Conservation (phyloP, 1,140 invertebrate genomes). For the Pachypeltis micranthus region DNA sequence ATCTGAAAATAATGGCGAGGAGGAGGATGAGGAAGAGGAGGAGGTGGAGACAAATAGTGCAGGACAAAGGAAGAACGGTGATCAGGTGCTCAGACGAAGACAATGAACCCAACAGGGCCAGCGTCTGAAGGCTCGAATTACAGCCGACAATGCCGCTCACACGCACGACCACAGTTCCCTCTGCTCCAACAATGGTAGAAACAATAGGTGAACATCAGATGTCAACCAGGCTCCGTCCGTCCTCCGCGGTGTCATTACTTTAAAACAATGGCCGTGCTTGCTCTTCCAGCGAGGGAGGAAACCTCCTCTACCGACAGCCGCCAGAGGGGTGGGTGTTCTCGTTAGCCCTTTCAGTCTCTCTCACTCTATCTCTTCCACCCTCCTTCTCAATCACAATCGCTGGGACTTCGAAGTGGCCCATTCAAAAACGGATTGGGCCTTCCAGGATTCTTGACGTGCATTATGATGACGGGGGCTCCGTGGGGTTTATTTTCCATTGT, state of each 20-base stretch:
- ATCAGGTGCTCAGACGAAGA: slow-evolving; percentile 13
- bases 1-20: too few relatives aligned
- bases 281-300: not conserved
- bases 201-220: slow-evolving; percentile 15
- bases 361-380: not conserved
- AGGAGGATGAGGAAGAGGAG: too few relatives aligned
- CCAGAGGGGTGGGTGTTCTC: slow-evolving; percentile 6
- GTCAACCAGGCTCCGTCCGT: slow-evolving; percentile 3
- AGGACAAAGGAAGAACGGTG: not conserved
- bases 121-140: slow-evolving; percentile 12
- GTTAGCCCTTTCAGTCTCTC: not conserved
- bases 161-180: not conserved
- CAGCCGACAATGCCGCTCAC: slow-evolving; percentile 13
- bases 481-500: slow-evolving; percentile 2
- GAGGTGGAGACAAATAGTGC: not conserved
- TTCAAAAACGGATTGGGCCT: not conserved
- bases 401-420: not conserved
- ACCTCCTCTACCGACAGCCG: too few relatives aligned
- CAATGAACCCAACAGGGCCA: not conserved
- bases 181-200: slow-evolving; percentile 1
- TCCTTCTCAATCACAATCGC: not conserved
- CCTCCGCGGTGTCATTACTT: slow-evolving; percentile 11
- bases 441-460: not conserved
- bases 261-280: slow-evolving; percentile 15
- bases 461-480: not conserved